These are phyloP conservation scores for Helogale parvula DNA, from an alignment of 2,113 vertebrate genomes.

Conservation along the genomic window DNA sequence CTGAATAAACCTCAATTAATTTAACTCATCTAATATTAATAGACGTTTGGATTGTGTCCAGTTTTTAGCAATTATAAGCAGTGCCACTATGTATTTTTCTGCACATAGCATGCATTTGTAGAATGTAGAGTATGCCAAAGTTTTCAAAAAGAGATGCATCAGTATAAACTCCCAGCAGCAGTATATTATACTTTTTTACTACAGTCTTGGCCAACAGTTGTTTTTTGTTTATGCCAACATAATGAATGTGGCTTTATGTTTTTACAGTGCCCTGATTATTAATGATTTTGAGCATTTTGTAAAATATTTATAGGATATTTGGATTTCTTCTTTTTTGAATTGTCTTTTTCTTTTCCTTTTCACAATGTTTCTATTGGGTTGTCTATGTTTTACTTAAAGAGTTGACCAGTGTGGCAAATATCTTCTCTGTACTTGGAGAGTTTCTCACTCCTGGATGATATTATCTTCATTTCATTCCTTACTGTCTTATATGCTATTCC, in stretches of 20 bases:
- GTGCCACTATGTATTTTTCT: neutral
- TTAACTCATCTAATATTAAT: conserved; percentile 6
- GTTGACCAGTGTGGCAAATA: neutral
- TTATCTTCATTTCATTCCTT: neutral
- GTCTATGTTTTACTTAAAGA: neutral
- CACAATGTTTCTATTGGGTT: neutral
- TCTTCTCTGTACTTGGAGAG: neutral
- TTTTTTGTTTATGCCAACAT: neutral
- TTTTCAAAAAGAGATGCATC: neutral
- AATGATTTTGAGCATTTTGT: neutral
- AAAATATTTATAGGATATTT: neutral
- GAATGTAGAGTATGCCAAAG: neutral
- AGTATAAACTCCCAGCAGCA: neutral
- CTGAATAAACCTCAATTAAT: neutral
- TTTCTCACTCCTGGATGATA: neutral
- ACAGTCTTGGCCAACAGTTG: neutral
- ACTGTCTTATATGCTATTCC: neutral
- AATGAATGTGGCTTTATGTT: neutral
- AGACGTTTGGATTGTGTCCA: neutral
- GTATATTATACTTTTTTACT: neutral
- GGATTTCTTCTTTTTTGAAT: neutral
- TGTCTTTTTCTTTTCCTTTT: neutral
- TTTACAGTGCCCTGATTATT: neutral
- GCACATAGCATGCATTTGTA: neutral
- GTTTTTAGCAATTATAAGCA: neutral